phyloP scores from a whole-genome alignment of 2,113 vertebrate genomes.

The Coreoperca whiteheadi region DNA sequence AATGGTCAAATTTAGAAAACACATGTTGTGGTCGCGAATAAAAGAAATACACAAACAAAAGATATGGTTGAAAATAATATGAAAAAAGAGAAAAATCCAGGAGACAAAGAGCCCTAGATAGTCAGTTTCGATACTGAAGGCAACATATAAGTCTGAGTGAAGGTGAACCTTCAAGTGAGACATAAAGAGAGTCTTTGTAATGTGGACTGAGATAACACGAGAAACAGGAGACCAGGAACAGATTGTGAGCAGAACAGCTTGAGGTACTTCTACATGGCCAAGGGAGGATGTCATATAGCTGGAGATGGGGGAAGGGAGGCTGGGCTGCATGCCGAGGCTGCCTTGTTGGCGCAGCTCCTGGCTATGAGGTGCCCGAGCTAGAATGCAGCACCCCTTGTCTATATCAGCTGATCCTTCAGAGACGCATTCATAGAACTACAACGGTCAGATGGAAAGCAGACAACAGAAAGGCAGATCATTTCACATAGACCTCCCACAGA shows the following conservation, averaged over 20 bases:
- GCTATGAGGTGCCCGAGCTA: slow-evolving; percentile 70
- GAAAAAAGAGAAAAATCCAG: background rate
- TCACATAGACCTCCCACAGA: slow-evolving; percentile 43
- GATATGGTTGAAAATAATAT: background rate
- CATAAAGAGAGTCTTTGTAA: slow-evolving; percentile 63
- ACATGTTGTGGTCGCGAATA: background rate
- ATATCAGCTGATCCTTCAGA: slow-evolving; percentile 73
- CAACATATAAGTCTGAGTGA: slow-evolving; percentile 21
- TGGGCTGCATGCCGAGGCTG: slow-evolving; percentile 60
- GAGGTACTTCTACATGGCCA: slow-evolving; percentile 71
- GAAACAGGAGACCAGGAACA: slow-evolving; percentile 66
- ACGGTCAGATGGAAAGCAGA: slow-evolving; percentile 42
- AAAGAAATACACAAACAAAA: slow-evolving; percentile 25
- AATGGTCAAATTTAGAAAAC: slow-evolving; percentile 50
- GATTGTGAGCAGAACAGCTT: slow-evolving; percentile 77
- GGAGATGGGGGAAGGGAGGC: slow-evolving; percentile 44
- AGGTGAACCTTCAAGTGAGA: slow-evolving; percentile 31
- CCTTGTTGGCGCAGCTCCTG: slow-evolving; percentile 70
- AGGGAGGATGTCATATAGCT: slow-evolving; percentile 70
- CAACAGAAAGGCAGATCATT: slow-evolving; percentile 47
- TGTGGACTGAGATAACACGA: slow-evolving; percentile 54
- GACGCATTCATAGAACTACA: slow-evolving; percentile 43
- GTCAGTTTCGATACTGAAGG: slow-evolving; percentile 27
- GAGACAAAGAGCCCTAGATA: background rate
- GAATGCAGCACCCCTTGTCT: slow-evolving; percentile 69